These are phyloP conservation scores for Periophthalmus magnuspinnatus DNA, from an alignment of 2,797 vertebrate species.

Conservation along the genomic window DNA sequence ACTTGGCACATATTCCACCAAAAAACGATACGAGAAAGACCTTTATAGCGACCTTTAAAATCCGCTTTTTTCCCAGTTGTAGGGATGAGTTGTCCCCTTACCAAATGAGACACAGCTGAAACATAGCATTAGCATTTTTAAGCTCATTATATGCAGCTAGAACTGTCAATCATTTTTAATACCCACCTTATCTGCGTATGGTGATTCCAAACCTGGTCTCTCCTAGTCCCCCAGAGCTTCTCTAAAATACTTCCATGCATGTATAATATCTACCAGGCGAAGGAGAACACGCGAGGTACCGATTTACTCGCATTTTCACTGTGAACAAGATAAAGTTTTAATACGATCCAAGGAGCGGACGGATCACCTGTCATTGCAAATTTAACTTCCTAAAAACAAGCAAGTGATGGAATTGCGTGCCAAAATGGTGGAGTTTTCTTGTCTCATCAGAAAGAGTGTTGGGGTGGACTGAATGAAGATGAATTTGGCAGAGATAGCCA, in stretches of 20 bases:
- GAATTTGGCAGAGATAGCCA: constrained; percentile 26
- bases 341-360: constrained; percentile 27
- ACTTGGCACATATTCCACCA: not conserved
- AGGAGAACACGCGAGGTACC: constrained; percentile 9
- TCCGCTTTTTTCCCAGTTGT: not conserved
- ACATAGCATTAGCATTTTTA: not conserved
- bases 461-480: constrained; percentile 24
- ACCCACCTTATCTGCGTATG: not conserved
- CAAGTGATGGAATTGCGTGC: constrained; percentile 19
- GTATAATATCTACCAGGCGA: constrained; percentile 1
- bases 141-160: not conserved
- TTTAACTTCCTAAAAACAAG: constrained; percentile 24
- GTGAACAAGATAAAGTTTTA: constrained; percentile 18
- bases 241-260: not conserved
- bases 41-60: not conserved
- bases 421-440: constrained; percentile 28
- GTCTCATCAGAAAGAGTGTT: constrained; percentile 37
- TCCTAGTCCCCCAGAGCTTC: constrained; percentile 3
- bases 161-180: constrained; percentile 4
- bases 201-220: not conserved
- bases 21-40: not conserved
- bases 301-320: constrained; percentile 23
- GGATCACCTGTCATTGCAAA: constrained; percentile 26
- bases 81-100: not conserved
- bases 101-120: not conserved